Evolutionary conservation across 2,888 invertebrate species (phyloP).

Genomic region (Mycalesis mineus): DNA sequence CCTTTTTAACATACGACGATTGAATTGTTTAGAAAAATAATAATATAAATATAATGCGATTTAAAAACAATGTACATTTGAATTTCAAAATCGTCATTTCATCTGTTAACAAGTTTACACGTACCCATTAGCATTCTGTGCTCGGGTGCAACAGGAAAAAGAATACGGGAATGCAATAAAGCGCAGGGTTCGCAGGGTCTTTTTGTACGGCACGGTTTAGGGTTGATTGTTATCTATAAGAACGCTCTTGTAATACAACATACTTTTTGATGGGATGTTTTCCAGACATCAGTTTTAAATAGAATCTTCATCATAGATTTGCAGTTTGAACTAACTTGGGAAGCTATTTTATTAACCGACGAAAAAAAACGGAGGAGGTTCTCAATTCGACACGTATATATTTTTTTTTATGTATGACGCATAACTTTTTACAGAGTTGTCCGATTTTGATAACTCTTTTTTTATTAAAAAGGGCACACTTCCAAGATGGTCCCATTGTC

Average conservation of each 20-base stretch:
- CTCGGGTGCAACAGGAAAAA: conserved; percentile 23
- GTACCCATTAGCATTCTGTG: conserved; percentile 25
- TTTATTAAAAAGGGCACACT: too few relatives aligned
- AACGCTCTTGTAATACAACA: neutral
- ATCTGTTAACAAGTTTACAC: conserved; percentile 22
- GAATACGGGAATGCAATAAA: conserved; percentile 16
- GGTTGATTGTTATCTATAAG: conserved; percentile 11
- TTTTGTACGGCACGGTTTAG: conserved; percentile 1
- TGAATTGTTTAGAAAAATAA: conserved; percentile 6
- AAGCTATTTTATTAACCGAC: too few relatives aligned
- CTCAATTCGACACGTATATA: too few relatives aligned
- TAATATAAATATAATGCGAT: conserved; percentile 10
- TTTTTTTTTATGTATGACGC: too few relatives aligned
- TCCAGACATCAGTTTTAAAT: neutral
- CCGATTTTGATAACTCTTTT: too few relatives aligned
- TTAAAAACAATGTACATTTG: conserved; percentile 24
- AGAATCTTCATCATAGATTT: too few relatives aligned
- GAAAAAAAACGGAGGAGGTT: too few relatives aligned
- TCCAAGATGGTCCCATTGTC: too few relatives aligned
- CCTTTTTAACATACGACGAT: neutral
- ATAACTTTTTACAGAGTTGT: too few relatives aligned
- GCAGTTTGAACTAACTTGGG: too few relatives aligned
- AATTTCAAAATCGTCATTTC: conserved; percentile 16
- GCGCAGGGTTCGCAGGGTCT: conserved; percentile 17
- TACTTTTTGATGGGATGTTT: neutral